Evolutionary conservation across 1,140 invertebrate species (phyloP).

Genomic region (Musca domestica): DNA sequence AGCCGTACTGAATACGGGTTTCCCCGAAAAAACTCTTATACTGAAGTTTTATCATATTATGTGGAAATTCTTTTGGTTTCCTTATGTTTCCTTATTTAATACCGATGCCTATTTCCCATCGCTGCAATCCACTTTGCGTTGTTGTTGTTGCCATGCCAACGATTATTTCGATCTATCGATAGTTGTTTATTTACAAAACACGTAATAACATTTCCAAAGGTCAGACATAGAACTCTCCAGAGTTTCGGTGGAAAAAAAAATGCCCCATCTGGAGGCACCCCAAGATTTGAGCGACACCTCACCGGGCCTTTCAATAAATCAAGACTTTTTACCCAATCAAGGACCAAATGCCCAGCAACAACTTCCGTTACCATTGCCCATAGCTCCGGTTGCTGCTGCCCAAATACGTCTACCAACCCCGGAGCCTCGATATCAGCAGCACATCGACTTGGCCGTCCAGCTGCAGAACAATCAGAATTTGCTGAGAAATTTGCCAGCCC

Average conservation of each 20-base stretch:
- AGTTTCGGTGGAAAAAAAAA: conserved; percentile 13
- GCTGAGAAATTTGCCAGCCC: conserved; percentile 31
- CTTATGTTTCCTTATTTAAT: no score
- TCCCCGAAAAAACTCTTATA: no score
- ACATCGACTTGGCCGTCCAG: neutral
- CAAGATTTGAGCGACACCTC: conserved; percentile 41
- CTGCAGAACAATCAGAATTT: conserved; percentile 26
- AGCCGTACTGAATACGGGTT: no score
- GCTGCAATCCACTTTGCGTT: no score
- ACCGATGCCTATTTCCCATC: no score
- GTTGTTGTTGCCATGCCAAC: no score
- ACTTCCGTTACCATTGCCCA: conserved; percentile 14
- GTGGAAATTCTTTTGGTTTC: no score
- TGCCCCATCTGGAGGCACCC: conserved; percentile 46
- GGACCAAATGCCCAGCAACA: neutral
- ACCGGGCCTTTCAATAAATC: conserved; percentile 42
- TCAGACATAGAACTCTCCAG: neutral
- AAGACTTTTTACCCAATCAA: conserved; percentile 30
- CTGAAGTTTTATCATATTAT: no score
- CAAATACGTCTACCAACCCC: conserved; percentile 37
- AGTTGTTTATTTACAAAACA: no score
- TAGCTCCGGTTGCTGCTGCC: conserved; percentile 37
- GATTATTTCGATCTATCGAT: no score
- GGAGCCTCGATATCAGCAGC: conserved; percentile 25
- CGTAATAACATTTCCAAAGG: no score